Percentiles rank a stretch among this genome's conserved stretches.
phyloP scores from a whole-genome alignment of 2,888 invertebrate species.

The Cephus rjabovi region DNA sequence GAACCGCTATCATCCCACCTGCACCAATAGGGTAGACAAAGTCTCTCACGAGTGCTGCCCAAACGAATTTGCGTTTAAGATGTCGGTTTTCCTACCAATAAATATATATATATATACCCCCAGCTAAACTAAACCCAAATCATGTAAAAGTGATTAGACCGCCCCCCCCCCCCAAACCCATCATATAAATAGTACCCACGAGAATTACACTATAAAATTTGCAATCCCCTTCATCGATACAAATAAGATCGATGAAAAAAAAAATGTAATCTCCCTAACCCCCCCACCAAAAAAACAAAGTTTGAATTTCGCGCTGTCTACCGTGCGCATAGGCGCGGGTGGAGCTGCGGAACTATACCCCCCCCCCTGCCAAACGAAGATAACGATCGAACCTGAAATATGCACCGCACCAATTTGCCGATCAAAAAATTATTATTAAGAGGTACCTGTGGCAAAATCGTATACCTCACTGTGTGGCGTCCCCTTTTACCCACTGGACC shows the following conservation, averaged over 20 bases:
- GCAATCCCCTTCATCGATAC: too few relatives aligned
- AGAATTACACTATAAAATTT: neutral
- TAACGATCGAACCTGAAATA: constrained; percentile 62
- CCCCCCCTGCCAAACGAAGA: constrained; percentile 36
- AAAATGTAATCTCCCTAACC: neutral
- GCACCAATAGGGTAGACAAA: neutral
- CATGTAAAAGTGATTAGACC: neutral
- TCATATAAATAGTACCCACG: neutral
- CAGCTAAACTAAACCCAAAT: neutral
- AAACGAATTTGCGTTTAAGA: constrained; percentile 59
- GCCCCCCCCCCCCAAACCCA: neutral
- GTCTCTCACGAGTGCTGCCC: neutral
- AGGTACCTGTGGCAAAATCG: constrained; percentile 50
- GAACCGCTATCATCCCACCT: constrained; percentile 49
- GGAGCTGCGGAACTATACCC: neutral
- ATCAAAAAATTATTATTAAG: constrained; percentile 65
- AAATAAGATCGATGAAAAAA: neutral
- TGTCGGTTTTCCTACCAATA: constrained; percentile 25
- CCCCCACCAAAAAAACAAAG: neutral
- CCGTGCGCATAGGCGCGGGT: neutral
- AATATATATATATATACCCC: constrained; percentile 10
- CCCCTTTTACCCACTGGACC: constrained; percentile 2
- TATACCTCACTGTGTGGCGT: neutral
- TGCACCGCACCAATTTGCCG: constrained; percentile 63
- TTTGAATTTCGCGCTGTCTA: neutral